Conservation (phyloP, 2,113 vertebrate genomes). For the Melanotaenia duboulayi region DNA sequence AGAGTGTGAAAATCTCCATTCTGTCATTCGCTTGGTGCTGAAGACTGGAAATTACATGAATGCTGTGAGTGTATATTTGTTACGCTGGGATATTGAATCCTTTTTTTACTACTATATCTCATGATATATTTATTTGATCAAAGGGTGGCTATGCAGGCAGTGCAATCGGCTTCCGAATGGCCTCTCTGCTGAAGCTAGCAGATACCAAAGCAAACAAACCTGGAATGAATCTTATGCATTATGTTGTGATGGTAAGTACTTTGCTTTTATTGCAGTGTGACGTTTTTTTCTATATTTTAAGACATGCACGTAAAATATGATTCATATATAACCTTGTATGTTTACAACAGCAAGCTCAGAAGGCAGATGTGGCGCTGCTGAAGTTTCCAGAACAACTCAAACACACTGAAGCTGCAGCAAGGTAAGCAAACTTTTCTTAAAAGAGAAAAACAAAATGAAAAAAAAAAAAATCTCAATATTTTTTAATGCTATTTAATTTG, state of each 20-base stretch:
- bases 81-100: neutral
- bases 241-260: constrained; percentile 82
- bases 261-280: neutral
- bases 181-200: constrained; percentile 82
- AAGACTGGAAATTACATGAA: constrained; percentile 89
- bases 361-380: constrained; percentile 74
- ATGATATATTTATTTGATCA: neutral
- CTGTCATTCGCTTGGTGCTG: constrained; percentile 84
- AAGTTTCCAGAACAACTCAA: constrained; percentile 77
- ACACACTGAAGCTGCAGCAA: constrained; percentile 75
- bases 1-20: constrained; percentile 82
- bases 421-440: constrained; percentile 51
- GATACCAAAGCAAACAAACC: constrained; percentile 87
- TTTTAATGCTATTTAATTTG: neutral
- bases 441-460: neutral
- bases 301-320: neutral
- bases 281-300: neutral
- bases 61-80: constrained; percentile 73
- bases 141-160: constrained; percentile 84
- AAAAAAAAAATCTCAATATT: neutral
- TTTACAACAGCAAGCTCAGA: constrained; percentile 80
- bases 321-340: constrained; percentile 6
- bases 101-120: constrained; percentile 7
- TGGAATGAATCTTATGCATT: constrained; percentile 88
- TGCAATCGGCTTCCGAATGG: constrained; percentile 84